A percentile compares a stretch with the other conserved stretches of the same genome.
phyloP scores from a whole-genome alignment of 2,888 invertebrate species.

The Synergus gifuensis region DNA sequence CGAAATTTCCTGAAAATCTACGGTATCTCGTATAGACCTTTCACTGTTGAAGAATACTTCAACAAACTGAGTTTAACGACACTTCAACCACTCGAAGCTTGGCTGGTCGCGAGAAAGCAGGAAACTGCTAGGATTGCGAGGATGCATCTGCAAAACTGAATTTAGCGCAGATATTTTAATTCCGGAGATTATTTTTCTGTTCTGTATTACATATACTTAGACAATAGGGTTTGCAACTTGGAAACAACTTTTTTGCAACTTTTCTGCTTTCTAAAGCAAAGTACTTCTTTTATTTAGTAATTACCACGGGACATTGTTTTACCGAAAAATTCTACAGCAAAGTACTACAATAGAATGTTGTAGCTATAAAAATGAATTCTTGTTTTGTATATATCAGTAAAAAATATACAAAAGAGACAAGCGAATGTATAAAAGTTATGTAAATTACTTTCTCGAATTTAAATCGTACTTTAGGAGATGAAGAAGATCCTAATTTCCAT shows the following conservation, averaged over 20 bases:
- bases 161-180: not conserved
- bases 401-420: no score
- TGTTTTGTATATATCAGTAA: no score
- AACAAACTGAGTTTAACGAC: constrained; percentile 43
- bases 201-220: not conserved
- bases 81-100: constrained; percentile 47
- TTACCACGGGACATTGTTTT: no score
- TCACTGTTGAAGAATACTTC: constrained; percentile 12
- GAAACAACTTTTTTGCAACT: no score
- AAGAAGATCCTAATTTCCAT: not conserved
- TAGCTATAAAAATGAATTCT: no score
- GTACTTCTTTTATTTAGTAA: no score
- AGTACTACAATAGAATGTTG: no score
- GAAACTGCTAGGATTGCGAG: constrained; percentile 12
- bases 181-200: not conserved
- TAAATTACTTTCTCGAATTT: not conserved
- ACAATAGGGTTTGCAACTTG: no score
- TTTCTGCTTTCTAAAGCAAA: no score
- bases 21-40: not conserved
- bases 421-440: no score
- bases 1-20: constrained; percentile 10
- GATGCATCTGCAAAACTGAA: constrained; percentile 30
- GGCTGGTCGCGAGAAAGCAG: constrained; percentile 9
- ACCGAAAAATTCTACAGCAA: no score
- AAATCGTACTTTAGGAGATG: not conserved